Evolutionary conservation across 1,140 invertebrate genomes (phyloP).

Genomic region (Eupeodes corollae): DNA sequence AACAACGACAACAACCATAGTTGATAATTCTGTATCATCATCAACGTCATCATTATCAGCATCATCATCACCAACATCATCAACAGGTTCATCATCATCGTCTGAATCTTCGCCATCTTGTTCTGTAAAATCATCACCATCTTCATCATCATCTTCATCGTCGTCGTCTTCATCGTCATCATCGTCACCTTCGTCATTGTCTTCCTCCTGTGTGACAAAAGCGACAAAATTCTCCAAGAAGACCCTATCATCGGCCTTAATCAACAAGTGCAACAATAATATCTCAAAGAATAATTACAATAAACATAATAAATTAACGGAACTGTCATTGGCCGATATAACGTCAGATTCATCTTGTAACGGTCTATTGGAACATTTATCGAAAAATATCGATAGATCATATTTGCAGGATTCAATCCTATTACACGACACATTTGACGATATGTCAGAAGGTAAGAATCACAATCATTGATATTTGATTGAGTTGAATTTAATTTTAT

Average conservation of each 20-base stretch:
- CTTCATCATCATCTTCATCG: conserved; percentile 3
- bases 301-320: too few species aligned
- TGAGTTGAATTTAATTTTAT: too few species aligned
- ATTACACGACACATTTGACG: conserved; percentile 36
- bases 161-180: conserved; percentile 1
- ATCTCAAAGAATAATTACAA: too few species aligned
- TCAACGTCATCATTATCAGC: background rate
- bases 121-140: conserved; percentile 4
- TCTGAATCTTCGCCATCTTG: conserved; percentile 2
- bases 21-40: background rate
- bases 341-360: conserved; percentile 24
- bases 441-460: conserved; percentile 54
- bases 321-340: too few species aligned
- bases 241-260: background rate
- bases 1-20: background rate
- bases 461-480: too few species aligned
- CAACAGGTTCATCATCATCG: background rate
- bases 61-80: background rate
- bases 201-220: background rate
- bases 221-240: background rate
- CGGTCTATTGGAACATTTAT: conserved; percentile 16
- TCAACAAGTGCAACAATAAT: background rate
- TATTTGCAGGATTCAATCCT: conserved; percentile 33
- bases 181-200: conserved; percentile 1
- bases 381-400: conserved; percentile 16